A percentile compares a stretch with the other conserved stretches of the same genome.
These are phyloP conservation scores for Perognathus longimembris DNA, from an alignment of 2,113 vertebrate species.

Conservation along the genomic window DNA sequence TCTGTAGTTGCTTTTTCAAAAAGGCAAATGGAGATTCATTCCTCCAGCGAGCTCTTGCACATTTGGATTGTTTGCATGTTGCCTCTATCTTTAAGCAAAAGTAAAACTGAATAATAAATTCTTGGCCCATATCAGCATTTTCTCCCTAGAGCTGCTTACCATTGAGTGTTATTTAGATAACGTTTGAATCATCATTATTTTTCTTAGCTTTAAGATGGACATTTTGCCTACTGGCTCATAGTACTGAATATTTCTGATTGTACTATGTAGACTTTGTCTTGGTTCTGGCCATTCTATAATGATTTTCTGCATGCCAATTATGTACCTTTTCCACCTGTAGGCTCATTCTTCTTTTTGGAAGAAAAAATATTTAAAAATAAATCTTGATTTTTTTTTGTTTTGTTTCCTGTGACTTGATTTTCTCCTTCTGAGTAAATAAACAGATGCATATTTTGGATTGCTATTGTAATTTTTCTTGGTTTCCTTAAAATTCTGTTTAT, in stretches of 20 bases:
- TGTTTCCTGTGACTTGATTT: not conserved
- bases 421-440: not conserved
- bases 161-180: not conserved
- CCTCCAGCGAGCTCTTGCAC: not conserved
- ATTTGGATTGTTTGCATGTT: not conserved
- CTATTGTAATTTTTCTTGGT: not conserved
- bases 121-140: not conserved
- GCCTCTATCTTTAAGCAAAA: not conserved
- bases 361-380: not conserved
- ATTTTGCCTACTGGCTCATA: not conserved
- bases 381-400: conserved; percentile 4
- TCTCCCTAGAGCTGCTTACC: too few species aligned
- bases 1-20: not conserved
- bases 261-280: not conserved
- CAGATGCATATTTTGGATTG: not conserved
- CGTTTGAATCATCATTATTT: not conserved
- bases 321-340: not conserved
- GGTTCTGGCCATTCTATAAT: not conserved
- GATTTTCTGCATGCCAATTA: not conserved
- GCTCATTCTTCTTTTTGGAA: not conserved
- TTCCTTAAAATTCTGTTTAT: not conserved
- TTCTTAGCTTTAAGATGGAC: not conserved
- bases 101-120: not conserved
- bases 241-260: not conserved
- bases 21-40: not conserved